Base-by-base conservation (phyloP, 2,888 invertebrate species). In the Isoperla grammatica region DNA sequence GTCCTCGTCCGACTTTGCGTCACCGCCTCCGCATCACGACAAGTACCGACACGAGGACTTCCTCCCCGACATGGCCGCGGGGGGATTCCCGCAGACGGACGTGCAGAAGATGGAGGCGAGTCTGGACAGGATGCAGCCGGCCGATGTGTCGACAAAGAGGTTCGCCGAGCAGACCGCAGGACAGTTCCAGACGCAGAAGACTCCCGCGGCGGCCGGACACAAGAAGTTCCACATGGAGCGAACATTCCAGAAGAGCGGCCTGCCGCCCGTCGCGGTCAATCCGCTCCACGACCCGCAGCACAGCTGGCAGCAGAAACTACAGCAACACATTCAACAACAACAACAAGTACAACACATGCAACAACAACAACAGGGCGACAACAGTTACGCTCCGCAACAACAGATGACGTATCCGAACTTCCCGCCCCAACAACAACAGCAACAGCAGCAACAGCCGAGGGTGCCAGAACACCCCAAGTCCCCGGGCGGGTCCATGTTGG, bases 231-330 rank as follows among this genome's bases (percentile, higher is more conserved):
- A 40, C 13, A 49, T 42, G 40, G 42, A 56, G 49, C 37, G 60
- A 39, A 60, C 56, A 49, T 56, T 60, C 40, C 48, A 48, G 46
- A 54, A 59, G 59, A 45, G 55, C 40, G 60, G 56, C 39, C 29
- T 60, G 49, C 22, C 13, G 13, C n/a, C 15, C n/a, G 15, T 15
- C 4, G 15, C 49, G 22, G 48, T 22, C 5, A 6, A n/a, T 11
- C 22, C 6, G 22, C 8, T 2, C 48, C 8, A 20, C 43, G 6
- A 9, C 13, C 43, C 19, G 9, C 43, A 17, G 43, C 46, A 19
- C 9, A 46, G 15, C 9, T 46, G 46, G 46, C 46, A 46, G 46
- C 46, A 46, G 20, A 46, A 46, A 20, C 46, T 22, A 20, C 46
- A 46, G 46, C 29, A 29, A 29, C 29, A 29, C 8, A 4, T 29